These are phyloP conservation scores for Coccyzus lansbergi DNA, from an alignment of 2,797 vertebrate genomes.

Conservation along the genomic window DNA sequence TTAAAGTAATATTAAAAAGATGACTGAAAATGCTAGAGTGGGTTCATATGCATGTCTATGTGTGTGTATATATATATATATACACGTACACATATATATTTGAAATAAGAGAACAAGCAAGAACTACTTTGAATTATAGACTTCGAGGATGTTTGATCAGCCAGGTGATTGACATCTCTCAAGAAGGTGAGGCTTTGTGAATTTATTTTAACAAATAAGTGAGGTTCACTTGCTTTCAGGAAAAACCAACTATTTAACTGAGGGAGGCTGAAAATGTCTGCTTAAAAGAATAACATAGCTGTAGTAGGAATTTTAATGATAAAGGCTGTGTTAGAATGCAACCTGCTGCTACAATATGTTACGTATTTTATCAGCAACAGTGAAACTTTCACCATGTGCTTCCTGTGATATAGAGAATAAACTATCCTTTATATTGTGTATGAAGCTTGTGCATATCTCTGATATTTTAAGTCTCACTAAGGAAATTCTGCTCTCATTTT, in stretches of 20 bases:
- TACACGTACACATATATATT: not conserved
- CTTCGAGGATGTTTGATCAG: not conserved
- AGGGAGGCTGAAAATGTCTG: not conserved
- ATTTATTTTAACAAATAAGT: not conserved
- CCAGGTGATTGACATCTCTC: not conserved
- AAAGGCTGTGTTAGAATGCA: not conserved
- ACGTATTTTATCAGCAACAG: not conserved
- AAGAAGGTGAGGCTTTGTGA: not conserved
- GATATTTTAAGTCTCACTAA: conserved; percentile 25
- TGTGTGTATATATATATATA: too few relatives aligned
- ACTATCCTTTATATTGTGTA: not conserved
- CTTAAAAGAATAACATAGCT: not conserved
- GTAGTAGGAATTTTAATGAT: not conserved
- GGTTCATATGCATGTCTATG: not conserved
- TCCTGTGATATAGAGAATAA: not conserved
- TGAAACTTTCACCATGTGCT: not conserved
- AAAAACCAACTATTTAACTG: rapidly evolving
- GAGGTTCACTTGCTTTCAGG: not conserved
- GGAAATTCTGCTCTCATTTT: conserved; percentile 29
- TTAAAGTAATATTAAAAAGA: not conserved
- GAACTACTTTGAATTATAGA: not conserved
- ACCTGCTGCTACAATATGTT: not conserved
- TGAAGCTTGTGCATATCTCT: not conserved
- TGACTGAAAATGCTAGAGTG: not conserved
- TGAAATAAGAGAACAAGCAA: not conserved